Evolutionary conservation across 2,797 vertebrate species (phyloP), one percentile per base, ranked within the genome.

Genomic region (Arctocebus calabarensis): DNA sequence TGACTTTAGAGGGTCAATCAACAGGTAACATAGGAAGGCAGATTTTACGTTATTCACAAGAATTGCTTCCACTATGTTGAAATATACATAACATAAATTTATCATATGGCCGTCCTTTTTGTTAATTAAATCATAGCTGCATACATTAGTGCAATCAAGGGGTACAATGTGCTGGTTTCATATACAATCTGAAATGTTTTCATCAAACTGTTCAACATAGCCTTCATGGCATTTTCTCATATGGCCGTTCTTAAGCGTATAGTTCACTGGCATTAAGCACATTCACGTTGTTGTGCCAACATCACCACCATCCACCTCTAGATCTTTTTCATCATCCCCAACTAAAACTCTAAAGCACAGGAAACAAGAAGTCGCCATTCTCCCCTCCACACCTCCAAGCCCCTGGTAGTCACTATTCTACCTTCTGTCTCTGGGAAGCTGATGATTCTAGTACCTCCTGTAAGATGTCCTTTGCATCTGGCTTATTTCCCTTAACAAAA

Each of bases 51-150:
- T 48, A 27, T n/a, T 32, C 20, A 66, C 43, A 71, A 82, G 25
- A 77, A 84, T 37, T 40, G 27, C 82, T 87, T 85, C 85, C 52
- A 29, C 66, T 91, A 17, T 64, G 48, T n/a, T 34, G 85, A 92
- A 43, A 66, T 34, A 75, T 19, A 23, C 9, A 8, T n/a, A 85
- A 61, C 43, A 82, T 70, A 43, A 57, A 73, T 45, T 11, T 32
- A 40, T 16, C 62, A 68, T 43, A 62, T 34, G 75, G 45, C 40
- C 25, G 45, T 73, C 86, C 57, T 32, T 9, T 40, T 40, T 40
- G 3, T 40, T 40, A 3, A 40, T 40, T 40, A 40, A 40, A 40
- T 40, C 40, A 40, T 40, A 40, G 40, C 40, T 40, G 40, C 40
- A 5, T 40, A 40, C 40, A 40, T 3, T 40, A n/a, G n/a, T n/a